A percentile compares a stretch with the other conserved stretches of the same genome.
phyloP scores from a whole-genome alignment of 64 coral and sea anemone species.

The Actinia equina region DNA sequence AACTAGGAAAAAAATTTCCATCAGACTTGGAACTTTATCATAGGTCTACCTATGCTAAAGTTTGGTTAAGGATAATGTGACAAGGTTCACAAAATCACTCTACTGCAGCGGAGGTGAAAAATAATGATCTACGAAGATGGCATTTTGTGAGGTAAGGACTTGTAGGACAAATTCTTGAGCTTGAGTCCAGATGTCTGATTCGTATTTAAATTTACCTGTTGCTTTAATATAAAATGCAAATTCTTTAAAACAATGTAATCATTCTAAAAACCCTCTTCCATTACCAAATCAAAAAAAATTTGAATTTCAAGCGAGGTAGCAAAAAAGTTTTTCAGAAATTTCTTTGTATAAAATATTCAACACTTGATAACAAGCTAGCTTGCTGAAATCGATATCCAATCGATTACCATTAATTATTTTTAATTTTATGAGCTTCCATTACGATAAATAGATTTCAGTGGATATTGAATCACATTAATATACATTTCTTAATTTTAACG shows the following conservation, averaged over 20 bases:
- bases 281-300: not conserved
- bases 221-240: not conserved
- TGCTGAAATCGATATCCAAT: not conserved
- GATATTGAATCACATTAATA: no score
- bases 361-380: not conserved
- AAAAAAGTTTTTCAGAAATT: not conserved
- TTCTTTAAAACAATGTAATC: not conserved
- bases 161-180: not conserved
- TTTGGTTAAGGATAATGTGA: not conserved
- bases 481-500: no score
- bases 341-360: constrained; percentile 2
- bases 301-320: not conserved
- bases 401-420: not conserved
- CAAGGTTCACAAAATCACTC: not conserved
- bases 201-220: not conserved
- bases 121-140: not conserved
- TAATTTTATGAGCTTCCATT: not conserved
- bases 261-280: not conserved
- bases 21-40: not conserved
- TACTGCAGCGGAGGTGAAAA: not conserved
- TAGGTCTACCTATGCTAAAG: not conserved
- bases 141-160: not conserved
- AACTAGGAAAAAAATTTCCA: not conserved
- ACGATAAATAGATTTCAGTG: not conserved
- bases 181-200: not conserved